A percentile compares a stretch with the other conserved stretches of the same genome.
phyloP scores from a whole-genome alignment of 2,113 vertebrate genomes.

The Ellobius talpinus region DNA sequence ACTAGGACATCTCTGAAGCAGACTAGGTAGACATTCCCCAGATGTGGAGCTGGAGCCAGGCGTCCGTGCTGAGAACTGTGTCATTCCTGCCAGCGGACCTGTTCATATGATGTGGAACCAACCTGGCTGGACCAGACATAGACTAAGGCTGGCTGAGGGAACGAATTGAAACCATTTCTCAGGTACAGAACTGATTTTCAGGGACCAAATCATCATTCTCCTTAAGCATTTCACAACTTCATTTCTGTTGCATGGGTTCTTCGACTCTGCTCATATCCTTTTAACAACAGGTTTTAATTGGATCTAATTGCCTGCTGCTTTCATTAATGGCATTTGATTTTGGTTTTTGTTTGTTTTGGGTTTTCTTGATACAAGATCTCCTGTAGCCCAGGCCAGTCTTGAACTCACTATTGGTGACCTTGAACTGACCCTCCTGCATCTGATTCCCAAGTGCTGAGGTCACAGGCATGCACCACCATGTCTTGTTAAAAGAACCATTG shows the following conservation, averaged over 20 bases:
- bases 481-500: neutral
- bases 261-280: neutral
- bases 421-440: neutral
- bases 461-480: neutral
- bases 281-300: neutral
- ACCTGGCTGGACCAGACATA: neutral
- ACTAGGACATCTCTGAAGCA: neutral
- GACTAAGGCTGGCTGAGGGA: neutral
- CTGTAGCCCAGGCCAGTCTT: neutral
- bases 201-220: neutral
- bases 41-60: neutral
- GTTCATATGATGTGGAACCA: slow-evolving; percentile 15
- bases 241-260: neutral
- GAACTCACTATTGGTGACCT: neutral
- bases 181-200: neutral
- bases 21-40: neutral
- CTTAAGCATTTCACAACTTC: neutral
- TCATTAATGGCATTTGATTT: neutral
- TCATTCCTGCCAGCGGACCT: neutral
- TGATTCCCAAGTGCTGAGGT: no score
- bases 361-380: neutral
- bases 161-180: slow-evolving; percentile 5
- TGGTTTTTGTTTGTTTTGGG: neutral
- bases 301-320: neutral
- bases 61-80: neutral